These are phyloP conservation scores for Crioceris asparagi DNA, from an alignment of 2,888 invertebrate species.

Conservation along the genomic window DNA sequence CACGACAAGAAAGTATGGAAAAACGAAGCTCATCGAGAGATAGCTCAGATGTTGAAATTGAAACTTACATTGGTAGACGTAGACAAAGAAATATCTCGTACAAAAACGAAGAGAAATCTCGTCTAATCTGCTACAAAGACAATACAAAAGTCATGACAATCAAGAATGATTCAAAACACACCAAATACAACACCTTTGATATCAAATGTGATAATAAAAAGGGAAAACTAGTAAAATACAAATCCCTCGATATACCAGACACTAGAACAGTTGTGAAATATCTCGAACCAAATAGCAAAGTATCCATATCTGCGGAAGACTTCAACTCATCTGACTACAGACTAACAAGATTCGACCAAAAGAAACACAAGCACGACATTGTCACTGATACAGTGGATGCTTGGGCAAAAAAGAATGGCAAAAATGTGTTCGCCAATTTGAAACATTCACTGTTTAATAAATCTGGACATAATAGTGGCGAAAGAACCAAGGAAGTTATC, in stretches of 20 bases:
- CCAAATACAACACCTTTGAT: constrained; percentile 37
- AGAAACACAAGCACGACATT: constrained; percentile 40
- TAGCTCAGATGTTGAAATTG: constrained; percentile 33
- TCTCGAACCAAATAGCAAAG: constrained; percentile 31
- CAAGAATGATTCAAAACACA: constrained; percentile 32
- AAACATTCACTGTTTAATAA: constrained; percentile 34
- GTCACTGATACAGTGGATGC: constrained; percentile 53
- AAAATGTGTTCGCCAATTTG: constrained; percentile 32
- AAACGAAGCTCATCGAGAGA: constrained; percentile 28
- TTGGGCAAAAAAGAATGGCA: constrained; percentile 42
- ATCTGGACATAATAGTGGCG: constrained; percentile 24
- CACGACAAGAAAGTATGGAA: constrained; percentile 18
- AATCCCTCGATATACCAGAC: constrained; percentile 32
- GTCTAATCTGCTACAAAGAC: constrained; percentile 34
- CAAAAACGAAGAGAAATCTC: constrained; percentile 35
- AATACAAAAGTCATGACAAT: constrained; percentile 31
- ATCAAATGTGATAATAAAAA: constrained; percentile 26
- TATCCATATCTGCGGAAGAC: constrained; percentile 35
- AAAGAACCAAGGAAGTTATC: constrained; percentile 28
- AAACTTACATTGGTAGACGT: constrained; percentile 20
- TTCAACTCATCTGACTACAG: constrained; percentile 31
- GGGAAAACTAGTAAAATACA: constrained; percentile 32
- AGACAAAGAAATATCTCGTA: constrained; percentile 25
- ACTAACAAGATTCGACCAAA: constrained; percentile 27
- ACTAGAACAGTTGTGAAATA: constrained; percentile 33